Base-by-base conservation (phyloP, 2,113 vertebrate genomes). In the Vidua chalybeata region DNA sequence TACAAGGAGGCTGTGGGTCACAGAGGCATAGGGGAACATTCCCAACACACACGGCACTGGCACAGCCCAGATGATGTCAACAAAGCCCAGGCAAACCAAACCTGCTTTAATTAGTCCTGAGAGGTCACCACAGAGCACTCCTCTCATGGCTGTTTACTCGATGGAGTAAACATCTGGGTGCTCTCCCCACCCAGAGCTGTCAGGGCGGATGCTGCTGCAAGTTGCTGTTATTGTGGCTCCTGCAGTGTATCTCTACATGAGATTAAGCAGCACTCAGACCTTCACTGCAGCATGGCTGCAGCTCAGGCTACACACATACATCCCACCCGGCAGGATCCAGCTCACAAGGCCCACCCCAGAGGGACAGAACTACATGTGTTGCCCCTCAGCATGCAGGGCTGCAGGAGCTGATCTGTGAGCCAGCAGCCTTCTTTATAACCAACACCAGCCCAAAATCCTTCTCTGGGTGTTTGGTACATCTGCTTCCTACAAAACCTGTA, bases 101-200 rank as follows among this genome's bases (percentile, higher is more conserved):
- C 23, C 43, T 76, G 59, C 82, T 95, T 91, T 87, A 91, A 85
- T 90, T 87, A 96, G 66, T 62, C 62, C 87, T 37, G 46, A 81
- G 83, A 91, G 63, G 54, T 83, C 84, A 84, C 62, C 45, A 28
- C 54, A 19, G 4, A 87, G 41, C 45, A 52, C 66, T 79, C n/a
- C 39, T 83, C 72, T 92, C 52, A 5, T 3, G 45, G 80, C 72
- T 92, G 74, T 91, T 96, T 75, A 92, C 91, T 51, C 49, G 74
- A 63, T 43, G 41, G 49, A 75, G 31, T 23, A 68, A 93, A 72
- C 21, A 26, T 71, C 35, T 35, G 35, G 35, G 35, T 89, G 9
- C 22, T 35, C 56, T 89, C 46, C 58, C 45, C 0, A 0, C 67
- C 69, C 55, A 69, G 33, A 75, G 58, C 74, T 76, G 71, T 39